Evolutionary conservation across 2,888 invertebrate species (phyloP).

Genomic region (Luperina nickerlii): DNA sequence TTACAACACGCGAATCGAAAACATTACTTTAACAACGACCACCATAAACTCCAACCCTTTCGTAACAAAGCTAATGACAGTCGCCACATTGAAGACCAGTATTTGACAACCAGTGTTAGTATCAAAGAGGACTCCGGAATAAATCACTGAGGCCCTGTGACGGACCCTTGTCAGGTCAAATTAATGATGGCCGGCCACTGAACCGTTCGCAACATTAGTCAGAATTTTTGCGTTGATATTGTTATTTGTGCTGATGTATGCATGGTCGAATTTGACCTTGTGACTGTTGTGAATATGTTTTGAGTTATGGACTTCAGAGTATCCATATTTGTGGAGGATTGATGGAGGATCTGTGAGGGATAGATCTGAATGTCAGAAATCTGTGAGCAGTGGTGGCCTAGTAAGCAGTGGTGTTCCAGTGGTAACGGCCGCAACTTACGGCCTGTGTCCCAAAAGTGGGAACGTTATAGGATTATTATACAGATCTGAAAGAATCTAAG

Average conservation of each 20-base stretch:
- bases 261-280: background rate
- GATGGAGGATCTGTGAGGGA: background rate
- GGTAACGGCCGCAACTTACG: no score
- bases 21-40: background rate
- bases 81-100: conserved; percentile 48
- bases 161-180: conserved; percentile 70
- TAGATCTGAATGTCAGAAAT: background rate
- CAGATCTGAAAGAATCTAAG: no score
- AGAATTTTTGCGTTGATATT: conserved; percentile 45
- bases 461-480: no score
- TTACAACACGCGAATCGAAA: conserved; percentile 1
- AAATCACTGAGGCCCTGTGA: conserved; percentile 70
- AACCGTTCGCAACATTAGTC: conserved; percentile 54
- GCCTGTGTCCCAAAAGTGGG: no score
- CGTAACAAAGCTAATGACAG: conserved; percentile 66
- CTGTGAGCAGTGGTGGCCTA: no score
- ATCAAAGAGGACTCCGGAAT: conserved; percentile 66
- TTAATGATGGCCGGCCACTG: conserved; percentile 69
- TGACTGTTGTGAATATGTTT: background rate
- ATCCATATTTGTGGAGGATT: background rate
- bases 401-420: no score
- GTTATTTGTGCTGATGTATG: conserved; percentile 47
- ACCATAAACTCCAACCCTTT: conserved; percentile 14
- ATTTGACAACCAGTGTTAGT: conserved; percentile 65
- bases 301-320: background rate